Conservation (phyloP, 2,113 vertebrate genomes). For the Oncorhynchus gorbuscha region DNA sequence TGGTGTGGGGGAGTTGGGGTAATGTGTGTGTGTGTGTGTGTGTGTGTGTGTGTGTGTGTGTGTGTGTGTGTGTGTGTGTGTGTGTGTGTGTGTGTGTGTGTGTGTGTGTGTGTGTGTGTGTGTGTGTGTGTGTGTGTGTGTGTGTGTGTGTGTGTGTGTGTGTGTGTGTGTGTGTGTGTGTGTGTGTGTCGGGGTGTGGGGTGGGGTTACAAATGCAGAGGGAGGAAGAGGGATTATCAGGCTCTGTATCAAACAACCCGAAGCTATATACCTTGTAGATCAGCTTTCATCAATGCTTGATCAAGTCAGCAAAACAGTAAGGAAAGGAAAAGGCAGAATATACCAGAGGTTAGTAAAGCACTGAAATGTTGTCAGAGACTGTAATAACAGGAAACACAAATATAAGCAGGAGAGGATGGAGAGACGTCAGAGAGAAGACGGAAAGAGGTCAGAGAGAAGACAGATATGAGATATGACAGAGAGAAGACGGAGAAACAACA, state of each 20-base stretch:
- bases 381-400: slow-evolving; percentile 1
- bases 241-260: slow-evolving; percentile 83
- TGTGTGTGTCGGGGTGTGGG: not conserved
- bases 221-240: slow-evolving; percentile 59
- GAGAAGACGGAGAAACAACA: too few species aligned
- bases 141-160: too few species aligned
- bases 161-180: not conserved
- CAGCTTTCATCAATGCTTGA: slow-evolving; percentile 99
- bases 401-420: not conserved
- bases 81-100: not conserved
- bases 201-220: not conserved
- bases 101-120: not conserved
- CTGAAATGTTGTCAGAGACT: slow-evolving; percentile 60
- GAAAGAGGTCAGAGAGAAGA: not conserved
- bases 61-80: not conserved
- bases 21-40: not conserved
- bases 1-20: too few species aligned
- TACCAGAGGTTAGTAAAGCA: slow-evolving; percentile 88
- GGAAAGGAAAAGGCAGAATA: slow-evolving; percentile 91
- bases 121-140: too few species aligned
- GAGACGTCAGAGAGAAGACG: not conserved
- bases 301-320: slow-evolving; percentile 85
- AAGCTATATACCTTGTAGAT: slow-evolving; percentile 98
- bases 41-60: not conserved
- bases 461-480: not conserved